These are phyloP conservation scores for Meloe dianella DNA, from an alignment of 2,888 invertebrate genomes.

Conservation along the genomic window DNA sequence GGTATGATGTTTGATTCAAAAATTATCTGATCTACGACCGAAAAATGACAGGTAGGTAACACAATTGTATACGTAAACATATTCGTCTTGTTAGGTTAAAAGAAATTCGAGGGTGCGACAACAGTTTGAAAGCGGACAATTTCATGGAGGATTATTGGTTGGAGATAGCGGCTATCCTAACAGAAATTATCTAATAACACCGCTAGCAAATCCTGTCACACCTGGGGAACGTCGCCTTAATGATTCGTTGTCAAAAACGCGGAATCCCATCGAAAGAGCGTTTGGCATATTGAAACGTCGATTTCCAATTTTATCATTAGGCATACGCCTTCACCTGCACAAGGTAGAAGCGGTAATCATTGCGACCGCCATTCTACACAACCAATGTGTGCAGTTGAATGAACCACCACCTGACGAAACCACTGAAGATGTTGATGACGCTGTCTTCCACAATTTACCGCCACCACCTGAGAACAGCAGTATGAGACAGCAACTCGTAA, in stretches of 20 bases:
- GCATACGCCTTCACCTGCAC: slow-evolving; percentile 27
- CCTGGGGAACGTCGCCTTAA: slow-evolving; percentile 36
- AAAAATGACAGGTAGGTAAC: too few relatives aligned
- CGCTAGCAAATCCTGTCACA: slow-evolving; percentile 33
- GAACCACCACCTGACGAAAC: slow-evolving; percentile 28
- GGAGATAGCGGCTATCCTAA: slow-evolving; percentile 36
- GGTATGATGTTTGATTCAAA: too few relatives aligned
- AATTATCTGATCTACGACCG: too few relatives aligned
- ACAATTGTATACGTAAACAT: too few relatives aligned
- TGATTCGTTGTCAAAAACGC: slow-evolving; percentile 37
- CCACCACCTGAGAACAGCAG: neutral
- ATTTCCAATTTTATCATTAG: slow-evolving; percentile 36
- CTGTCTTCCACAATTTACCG: neutral
- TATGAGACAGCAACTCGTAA: neutral
- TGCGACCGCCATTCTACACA: slow-evolving; percentile 38
- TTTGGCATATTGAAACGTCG: slow-evolving; percentile 38
- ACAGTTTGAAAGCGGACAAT: slow-evolving; percentile 33
- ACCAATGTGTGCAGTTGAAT: slow-evolving; percentile 30
- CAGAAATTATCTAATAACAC: slow-evolving; percentile 33
- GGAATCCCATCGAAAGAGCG: slow-evolving; percentile 32
- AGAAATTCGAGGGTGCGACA: slow-evolving; percentile 39
- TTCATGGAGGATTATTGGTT: slow-evolving; percentile 30
- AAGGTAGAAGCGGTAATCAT: slow-evolving; percentile 31
- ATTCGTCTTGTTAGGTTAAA: too few relatives aligned
- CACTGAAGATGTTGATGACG: slow-evolving; percentile 15